Percentiles rank a stretch among this genome's conserved stretches.
Conservation (phyloP, 1,140 invertebrate genomes). For the Aphelenchoides fujianensis region DNA sequence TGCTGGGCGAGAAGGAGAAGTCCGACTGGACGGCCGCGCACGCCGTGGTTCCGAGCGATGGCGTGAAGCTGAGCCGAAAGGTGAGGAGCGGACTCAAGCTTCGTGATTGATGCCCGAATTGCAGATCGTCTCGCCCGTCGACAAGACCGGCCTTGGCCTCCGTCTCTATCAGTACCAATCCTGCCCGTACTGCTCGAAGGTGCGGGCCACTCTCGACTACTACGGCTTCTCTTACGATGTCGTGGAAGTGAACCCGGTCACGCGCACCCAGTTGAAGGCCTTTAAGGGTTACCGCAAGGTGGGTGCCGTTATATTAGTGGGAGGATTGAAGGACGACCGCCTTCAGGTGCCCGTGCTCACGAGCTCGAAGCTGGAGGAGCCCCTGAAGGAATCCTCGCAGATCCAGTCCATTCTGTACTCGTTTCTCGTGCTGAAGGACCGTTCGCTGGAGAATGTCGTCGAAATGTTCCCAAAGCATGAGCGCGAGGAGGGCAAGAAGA, state of each 20-base stretch:
- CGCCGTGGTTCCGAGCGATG: background rate
- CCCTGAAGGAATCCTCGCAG: slow-evolving; percentile 86
- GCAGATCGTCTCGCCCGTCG: slow-evolving; percentile 27
- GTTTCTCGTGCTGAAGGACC: slow-evolving; percentile 70
- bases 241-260: slow-evolving; percentile 91
- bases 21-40: slow-evolving; percentile 8
- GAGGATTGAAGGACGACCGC: background rate
- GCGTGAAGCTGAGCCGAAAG: background rate
- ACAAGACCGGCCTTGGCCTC: slow-evolving; percentile 72
- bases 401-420: slow-evolving; percentile 84
- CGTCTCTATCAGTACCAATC: slow-evolving; percentile 92
- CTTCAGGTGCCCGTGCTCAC: slow-evolving; percentile 54
- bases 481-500: slow-evolving; percentile 68
- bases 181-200: slow-evolving; percentile 97
- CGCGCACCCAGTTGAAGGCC: slow-evolving; percentile 85
- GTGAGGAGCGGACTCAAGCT: background rate
- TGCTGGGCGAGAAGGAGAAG: background rate
- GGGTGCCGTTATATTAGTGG: slow-evolving; percentile 15
- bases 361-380: slow-evolving; percentile 65
- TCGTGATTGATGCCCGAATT: slow-evolving; percentile 20
- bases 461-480: slow-evolving; percentile 77
- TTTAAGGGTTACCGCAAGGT: slow-evolving; percentile 80
- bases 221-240: slow-evolving; percentile 90
- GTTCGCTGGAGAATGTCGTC: slow-evolving; percentile 72
- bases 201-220: slow-evolving; percentile 86